Conservation (phyloP, 2,797 vertebrate genomes). For the Synaphobranchus kaupii region DNA sequence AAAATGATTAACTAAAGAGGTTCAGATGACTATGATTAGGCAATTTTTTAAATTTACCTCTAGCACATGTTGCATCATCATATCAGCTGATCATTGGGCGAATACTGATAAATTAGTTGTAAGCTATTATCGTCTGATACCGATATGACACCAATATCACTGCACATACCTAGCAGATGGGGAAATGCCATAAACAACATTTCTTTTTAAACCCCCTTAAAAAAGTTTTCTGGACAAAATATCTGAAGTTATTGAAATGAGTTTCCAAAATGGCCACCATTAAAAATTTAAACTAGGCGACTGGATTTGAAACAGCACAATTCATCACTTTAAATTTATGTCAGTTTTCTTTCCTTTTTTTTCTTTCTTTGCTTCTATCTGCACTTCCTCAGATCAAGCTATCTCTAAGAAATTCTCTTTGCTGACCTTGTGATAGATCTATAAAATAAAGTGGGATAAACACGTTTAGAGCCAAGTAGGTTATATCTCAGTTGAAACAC, state of each 20-base stretch:
- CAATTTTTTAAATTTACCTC: too few species aligned
- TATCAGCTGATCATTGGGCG: too few species aligned
- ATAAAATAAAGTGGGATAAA: slow-evolving; percentile 1
- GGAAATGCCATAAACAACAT: too few species aligned
- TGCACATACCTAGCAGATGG: too few species aligned
- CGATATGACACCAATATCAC: too few species aligned
- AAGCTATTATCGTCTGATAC: too few species aligned
- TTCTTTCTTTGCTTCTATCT: not conserved
- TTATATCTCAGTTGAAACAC: slow-evolving; percentile 12
- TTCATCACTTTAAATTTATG: not conserved
- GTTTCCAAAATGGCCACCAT: not conserved
- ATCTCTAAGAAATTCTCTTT: not conserved
- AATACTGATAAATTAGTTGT: too few species aligned
- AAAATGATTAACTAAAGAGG: too few species aligned
- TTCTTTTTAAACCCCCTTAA: too few species aligned
- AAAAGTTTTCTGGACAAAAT: too few species aligned
- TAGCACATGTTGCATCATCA: too few species aligned
- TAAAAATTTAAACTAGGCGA: not conserved
- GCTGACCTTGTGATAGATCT: slow-evolving; percentile 11
- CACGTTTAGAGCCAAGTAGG: not conserved
- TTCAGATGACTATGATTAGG: too few species aligned
- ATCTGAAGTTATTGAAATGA: not conserved
- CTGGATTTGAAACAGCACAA: not conserved
- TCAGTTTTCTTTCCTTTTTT: not conserved
- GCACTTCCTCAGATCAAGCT: not conserved